Evolutionary conservation across 2,113 vertebrate genomes (phyloP), one percentile per base, ranked within the genome.

Genomic region (Gallinago undulata): DNA sequence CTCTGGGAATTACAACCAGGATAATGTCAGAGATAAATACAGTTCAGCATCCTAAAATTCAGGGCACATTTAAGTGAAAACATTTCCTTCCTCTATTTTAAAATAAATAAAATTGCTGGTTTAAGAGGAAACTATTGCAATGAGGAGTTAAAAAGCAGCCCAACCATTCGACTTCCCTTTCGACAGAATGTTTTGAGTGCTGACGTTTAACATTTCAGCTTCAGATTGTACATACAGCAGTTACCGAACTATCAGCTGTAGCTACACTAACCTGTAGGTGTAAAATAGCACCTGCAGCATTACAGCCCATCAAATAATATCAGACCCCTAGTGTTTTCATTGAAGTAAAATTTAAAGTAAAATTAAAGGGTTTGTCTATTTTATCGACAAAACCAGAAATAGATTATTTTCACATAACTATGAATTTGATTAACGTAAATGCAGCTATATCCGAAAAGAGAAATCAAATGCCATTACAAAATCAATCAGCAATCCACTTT

Each of bases 11-110:
- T 96, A 89, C 92, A 92, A 57, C 77, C 53, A 69, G 48, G 50
- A 66, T 92, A 84, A 94, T 94, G 62, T 87, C 82, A 91, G 78
- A 75, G 92, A 81, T 25, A 93, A 89, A 96, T 94, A 73, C 66
- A 68, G 24, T 83, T 92, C 81, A 87, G n/a, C 37, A 59, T 87
- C 87, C 85, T 89, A 84, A 72, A 95, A 91, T 77, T 76, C 57
- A 92, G 91, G 59, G 77, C 77, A 91, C 67, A 50, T 74, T 55
- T 45, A 89, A 76, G 50, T 91, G 56, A 92, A 91, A 96, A 76
- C 5, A 5, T 87, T 88, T 84, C 72, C 51, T 93, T 88, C 51
- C 43, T 22, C 72, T 62, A 57, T 90, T 57, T 87, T 86, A 56
- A 88, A 66, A 70, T 59, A 74, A 92, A 62, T 37, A 62, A 87